Conservation (phyloP, 2,797 vertebrate species). For the Poeciliopsis paucimaculata region DNA sequence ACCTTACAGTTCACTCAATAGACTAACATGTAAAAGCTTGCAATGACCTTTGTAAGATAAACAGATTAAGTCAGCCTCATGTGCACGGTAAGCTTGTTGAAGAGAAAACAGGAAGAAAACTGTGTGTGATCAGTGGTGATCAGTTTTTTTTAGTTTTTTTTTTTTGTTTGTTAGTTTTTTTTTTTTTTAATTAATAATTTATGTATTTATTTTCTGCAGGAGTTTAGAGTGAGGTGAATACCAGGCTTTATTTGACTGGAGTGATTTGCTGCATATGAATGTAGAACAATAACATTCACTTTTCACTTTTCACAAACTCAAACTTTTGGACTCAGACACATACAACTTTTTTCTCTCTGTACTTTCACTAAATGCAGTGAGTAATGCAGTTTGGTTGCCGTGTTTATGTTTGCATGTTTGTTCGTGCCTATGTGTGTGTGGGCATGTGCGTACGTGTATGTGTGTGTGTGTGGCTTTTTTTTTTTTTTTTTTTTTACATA, state of each 20-base stretch:
- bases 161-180: no score
- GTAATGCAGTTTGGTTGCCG: conserved; percentile 57
- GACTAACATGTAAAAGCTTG: conserved; percentile 44
- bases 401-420: conserved; percentile 34
- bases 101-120: not conserved
- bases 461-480: conserved; percentile 6
- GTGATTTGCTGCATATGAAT: conserved; percentile 52
- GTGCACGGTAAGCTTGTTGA: not conserved
- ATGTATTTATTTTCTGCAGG: conserved; percentile 18
- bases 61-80: conserved; percentile 20
- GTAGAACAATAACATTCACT: conserved; percentile 55
- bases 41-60: conserved; percentile 12
- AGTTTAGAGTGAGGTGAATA: conserved; percentile 41
- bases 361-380: conserved; percentile 50
- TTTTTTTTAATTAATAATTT: not conserved
- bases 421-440: conserved; percentile 19
- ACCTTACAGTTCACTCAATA: conserved; percentile 33
- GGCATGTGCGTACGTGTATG: conserved; percentile 20
- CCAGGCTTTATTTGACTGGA: conserved; percentile 51
- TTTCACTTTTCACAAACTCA: no score
- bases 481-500: conserved; percentile 39
- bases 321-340: conserved; percentile 47
- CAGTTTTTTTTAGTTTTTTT: no score
- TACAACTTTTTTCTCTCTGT: conserved; percentile 26
- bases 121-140: not conserved